A percentile compares a stretch with the other conserved stretches of the same genome.
phyloP scores from a whole-genome alignment of 2,113 vertebrate species.

The Neolamprologus variostigma region DNA sequence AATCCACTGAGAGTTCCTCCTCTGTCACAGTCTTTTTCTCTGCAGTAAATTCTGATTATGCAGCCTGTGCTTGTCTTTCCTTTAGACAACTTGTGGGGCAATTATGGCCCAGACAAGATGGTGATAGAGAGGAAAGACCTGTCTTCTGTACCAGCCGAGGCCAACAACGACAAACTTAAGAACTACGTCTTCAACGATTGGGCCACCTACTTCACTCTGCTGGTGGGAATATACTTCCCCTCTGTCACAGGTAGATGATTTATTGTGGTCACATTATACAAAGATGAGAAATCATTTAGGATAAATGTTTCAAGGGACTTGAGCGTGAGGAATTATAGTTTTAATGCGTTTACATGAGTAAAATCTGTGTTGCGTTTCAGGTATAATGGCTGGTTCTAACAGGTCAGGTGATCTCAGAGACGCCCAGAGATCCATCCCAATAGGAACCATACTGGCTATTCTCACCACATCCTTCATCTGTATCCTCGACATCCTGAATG shows the following conservation, averaged over 20 bases:
- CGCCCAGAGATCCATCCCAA: slow-evolving; percentile 91
- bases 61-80: neutral
- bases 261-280: neutral
- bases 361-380: slow-evolving; percentile 43
- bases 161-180: neutral
- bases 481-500: slow-evolving; percentile 73
- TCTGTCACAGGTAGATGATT: slow-evolving; percentile 83
- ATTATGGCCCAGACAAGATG: slow-evolving; percentile 69
- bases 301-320: rapidly evolving
- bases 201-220: slow-evolving; percentile 84
- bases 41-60: neutral
- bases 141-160: slow-evolving; percentile 38
- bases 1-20: rapidly evolving
- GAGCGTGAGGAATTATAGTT: neutral
- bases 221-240: slow-evolving; percentile 97
- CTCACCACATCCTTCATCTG: slow-evolving; percentile 91
- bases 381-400: slow-evolving; percentile 96
- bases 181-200: slow-evolving; percentile 84
- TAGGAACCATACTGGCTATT: slow-evolving; percentile 92
- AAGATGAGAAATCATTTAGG: neutral
- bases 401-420: slow-evolving; percentile 91
- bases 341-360: neutral
- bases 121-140: slow-evolving; percentile 73
- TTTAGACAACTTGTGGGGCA: slow-evolving; percentile 87
- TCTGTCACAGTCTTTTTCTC: neutral